A percentile compares a stretch with the other conserved stretches of the same genome.
These are phyloP conservation scores for Cyanistes caeruleus DNA, from an alignment of 2,113 vertebrate species.

Conservation along the genomic window DNA sequence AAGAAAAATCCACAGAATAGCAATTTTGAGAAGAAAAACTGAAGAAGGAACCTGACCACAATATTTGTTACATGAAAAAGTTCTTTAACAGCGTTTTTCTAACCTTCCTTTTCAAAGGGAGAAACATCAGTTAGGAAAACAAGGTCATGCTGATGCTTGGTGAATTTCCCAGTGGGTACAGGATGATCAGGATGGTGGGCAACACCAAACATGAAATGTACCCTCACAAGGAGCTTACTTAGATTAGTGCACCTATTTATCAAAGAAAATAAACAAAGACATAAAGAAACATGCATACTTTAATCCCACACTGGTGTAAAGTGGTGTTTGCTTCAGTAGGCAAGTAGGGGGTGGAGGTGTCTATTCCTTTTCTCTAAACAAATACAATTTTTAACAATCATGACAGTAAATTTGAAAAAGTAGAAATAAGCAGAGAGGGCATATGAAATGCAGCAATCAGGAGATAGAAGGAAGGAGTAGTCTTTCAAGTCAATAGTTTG, in stretches of 20 bases:
- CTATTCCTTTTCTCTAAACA: neutral
- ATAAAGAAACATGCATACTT: neutral
- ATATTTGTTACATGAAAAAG: neutral
- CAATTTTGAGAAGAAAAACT: neutral
- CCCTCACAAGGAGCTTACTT: neutral
- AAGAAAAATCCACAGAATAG: neutral
- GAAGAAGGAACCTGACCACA: neutral
- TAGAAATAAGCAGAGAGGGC: neutral
- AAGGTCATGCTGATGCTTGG: neutral
- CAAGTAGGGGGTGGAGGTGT: rapidly evolving
- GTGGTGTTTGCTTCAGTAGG: neutral
- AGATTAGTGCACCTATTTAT: neutral
- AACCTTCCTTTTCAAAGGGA: neutral
- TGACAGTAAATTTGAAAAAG: neutral
- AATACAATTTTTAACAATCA: neutral
- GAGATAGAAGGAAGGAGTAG: neutral
- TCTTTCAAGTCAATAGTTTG: neutral
- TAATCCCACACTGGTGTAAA: neutral
- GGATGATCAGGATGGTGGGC: neutral
- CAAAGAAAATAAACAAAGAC: neutral
- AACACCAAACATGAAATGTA: neutral
- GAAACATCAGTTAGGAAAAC: neutral
- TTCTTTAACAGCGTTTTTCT: neutral
- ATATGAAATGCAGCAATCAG: neutral
- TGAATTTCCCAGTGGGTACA: neutral